phyloP scores from a whole-genome alignment of 2,797 vertebrate genomes.

The Characodon lateralis region DNA sequence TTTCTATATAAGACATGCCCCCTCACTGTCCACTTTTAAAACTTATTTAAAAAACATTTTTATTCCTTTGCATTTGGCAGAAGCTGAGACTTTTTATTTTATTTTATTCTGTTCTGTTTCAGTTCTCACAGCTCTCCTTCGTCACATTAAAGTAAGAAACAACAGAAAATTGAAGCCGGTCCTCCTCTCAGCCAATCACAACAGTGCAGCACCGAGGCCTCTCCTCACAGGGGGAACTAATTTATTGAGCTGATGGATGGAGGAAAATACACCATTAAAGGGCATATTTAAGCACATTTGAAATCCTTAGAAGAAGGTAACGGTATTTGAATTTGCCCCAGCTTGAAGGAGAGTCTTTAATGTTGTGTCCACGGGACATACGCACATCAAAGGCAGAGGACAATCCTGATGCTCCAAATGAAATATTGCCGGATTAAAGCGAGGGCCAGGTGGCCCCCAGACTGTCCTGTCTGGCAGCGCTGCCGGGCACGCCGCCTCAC shows the following conservation, averaged over 20 bases:
- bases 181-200: conserved; percentile 46
- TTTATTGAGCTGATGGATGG: conserved; percentile 61
- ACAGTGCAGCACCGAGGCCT: conserved; percentile 20
- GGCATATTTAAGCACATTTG: conserved; percentile 76
- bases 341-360: conserved; percentile 80
- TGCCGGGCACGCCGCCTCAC: conserved; percentile 65
- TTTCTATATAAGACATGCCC: no score
- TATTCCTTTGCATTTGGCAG: no score
- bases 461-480: conserved; percentile 71
- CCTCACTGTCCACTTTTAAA: no score
- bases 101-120: background rate
- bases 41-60: no score
- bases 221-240: conserved; percentile 66
- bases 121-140: conserved; percentile 7
- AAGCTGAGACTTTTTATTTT: no score
- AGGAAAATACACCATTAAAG: conserved; percentile 73
- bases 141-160: conserved; percentile 33
- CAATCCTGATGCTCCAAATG: conserved; percentile 67
- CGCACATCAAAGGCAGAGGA: conserved; percentile 76
- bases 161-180: conserved; percentile 44
- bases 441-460: conserved; percentile 73
- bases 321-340: conserved; percentile 71
- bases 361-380: conserved; percentile 76
- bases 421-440: conserved; percentile 70
- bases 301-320: conserved; percentile 75